These are phyloP conservation scores for Anisognathus igniventris DNA, from an alignment of 2,797 vertebrate genomes.

Conservation along the genomic window DNA sequence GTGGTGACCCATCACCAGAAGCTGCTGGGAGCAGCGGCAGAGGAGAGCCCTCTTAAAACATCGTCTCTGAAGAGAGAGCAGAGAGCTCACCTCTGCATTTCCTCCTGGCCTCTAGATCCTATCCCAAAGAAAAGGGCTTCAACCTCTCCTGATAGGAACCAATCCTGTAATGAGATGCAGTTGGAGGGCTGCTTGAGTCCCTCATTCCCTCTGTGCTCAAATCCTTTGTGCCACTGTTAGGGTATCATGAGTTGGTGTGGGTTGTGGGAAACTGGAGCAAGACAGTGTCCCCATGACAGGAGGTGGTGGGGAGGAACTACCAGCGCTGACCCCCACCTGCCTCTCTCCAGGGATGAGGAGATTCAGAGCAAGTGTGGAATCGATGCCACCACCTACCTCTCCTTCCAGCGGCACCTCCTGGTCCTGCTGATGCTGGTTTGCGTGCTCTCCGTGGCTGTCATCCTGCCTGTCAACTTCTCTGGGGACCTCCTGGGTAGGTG, in stretches of 20 bases:
- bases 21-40: background rate
- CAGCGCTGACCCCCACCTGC: background rate
- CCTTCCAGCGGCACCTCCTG: conserved; percentile 95
- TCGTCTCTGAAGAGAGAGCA: background rate
- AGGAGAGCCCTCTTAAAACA: background rate
- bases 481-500: conserved; percentile 89
- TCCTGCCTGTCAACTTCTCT: conserved; percentile 93
- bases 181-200: background rate
- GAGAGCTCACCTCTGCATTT: background rate
- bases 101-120: background rate
- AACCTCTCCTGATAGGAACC: background rate
- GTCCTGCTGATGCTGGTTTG: conserved; percentile 87
- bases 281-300: background rate
- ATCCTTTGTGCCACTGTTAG: background rate
- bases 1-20: background rate
- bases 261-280: background rate
- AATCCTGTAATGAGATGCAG: background rate
- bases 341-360: conserved; percentile 86
- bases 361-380: conserved; percentile 94
- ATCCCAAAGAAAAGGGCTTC: background rate
- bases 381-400: conserved; percentile 93
- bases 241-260: background rate
- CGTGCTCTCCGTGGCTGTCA: conserved; percentile 90
- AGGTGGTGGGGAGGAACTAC: background rate
- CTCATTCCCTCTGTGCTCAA: background rate